Evolutionary conservation across 2,113 vertebrate genomes (phyloP), one percentile per base, ranked within the genome.

Genomic region (Nothocercus julius): DNA sequence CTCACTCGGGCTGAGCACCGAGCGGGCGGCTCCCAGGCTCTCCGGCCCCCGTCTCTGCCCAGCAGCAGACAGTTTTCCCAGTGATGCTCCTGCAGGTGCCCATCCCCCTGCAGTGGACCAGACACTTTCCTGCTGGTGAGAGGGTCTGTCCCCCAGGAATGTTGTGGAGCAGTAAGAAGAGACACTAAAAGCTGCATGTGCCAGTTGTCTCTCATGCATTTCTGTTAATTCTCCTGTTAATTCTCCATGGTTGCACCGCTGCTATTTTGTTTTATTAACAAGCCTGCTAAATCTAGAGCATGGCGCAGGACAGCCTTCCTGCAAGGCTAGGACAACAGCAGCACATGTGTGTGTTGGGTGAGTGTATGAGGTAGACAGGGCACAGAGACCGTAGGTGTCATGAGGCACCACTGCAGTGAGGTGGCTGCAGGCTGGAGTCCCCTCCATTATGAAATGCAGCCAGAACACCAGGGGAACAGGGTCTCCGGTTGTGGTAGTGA

Each of bases 101-200:
- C 62, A 44, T 58, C 11, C 47, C 32, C 44, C 15, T 47, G 54
- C 28, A 30, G 27, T 30, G 54, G 54, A 56, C 17, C 28, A 32
- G 54, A 17, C 54, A 18, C 27, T 24, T 58, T 18, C 30, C 54
- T 5, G 4, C 28, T 20, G 8, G 3, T 7, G 47, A 59, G n/a
- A 69, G 53, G 44, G 79, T 77, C 28, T 68, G 32, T 69, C 36
- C 20, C 9, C 27, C 7, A 7, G 6, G 5, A n/a, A 9, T 4
- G 24, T 10, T 32, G n/a, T 27, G n/a, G 62, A 76, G 16, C 27
- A 42, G 14, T 34, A 11, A 61, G 68, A 11, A 58, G 70, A 81
- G 47, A 59, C 7, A 13, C 24, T 74, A 0, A 0, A 18, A 11
- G 2, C 38, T 51, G 3, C 13, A 7, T 7, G 12, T n/a, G 18